Base-by-base conservation (phyloP, 2,888 invertebrate species). In the Trypoxylon attenuatum region DNA sequence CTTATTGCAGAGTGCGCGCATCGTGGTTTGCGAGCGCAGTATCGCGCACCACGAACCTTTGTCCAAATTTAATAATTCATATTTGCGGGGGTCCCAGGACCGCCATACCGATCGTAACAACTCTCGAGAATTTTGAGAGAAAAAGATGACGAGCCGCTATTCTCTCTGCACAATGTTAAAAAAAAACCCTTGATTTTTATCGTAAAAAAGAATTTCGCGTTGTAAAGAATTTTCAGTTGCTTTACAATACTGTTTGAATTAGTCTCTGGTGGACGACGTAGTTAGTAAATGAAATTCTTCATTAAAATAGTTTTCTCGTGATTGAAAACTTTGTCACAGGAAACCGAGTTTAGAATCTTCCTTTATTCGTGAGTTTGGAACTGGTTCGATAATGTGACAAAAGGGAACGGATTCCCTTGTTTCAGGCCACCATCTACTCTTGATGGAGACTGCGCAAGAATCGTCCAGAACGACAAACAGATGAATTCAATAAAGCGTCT, bases 31-130 rank as follows among this genome's bases (percentile, higher is more conserved):
- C 45, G 57, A 59, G 58, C 22, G 69, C 57, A 69, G n/a, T 54
- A 66, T 50, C 61, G 33, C 66, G 29, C 69, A 69, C 66, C 74
- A 76, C 58, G 70, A 75, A 70, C 75, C 76, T 75, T 68, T 76
- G 76, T 73, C 75, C 70, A 75, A 75, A 75, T 75, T 75, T 76
- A 75, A 75, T 75, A 70, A 75, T 75, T 75, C 76, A 65, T 76
- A 76, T 75, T 75, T 73, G 67, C 73, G 52, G 63, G 71, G 55
- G 55, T 46, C 45, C 46, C 53, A 51, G 59, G 15, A 22, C 15
- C 53, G 41, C 25, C 43, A 16, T 52, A 10, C 19, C 43, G 50
- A 56, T 47, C 45, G 58, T 57, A 69, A 65, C 73, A 50, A 62
- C 38, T 42, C 18, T 22, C 39, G 55, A 39, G 56, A 67, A 55